Conservation (phyloP, 2,113 vertebrate species). For the Ptychochromis oligacanthus region DNA sequence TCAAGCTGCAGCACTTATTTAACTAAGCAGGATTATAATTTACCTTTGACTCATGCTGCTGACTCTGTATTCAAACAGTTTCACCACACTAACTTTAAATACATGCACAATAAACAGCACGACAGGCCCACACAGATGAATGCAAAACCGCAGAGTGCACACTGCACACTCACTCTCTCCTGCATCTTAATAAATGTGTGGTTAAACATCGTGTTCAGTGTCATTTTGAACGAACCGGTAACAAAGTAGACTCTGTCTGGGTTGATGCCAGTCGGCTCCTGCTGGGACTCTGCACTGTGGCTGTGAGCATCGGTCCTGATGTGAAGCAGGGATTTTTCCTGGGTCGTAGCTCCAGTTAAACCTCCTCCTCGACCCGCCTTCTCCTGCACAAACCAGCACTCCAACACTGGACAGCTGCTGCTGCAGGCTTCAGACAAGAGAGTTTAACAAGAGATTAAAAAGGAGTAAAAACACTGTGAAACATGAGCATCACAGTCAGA, state of each 20-base stretch:
- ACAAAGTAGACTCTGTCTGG: conserved; percentile 65
- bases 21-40: neutral
- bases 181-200: neutral
- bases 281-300: neutral
- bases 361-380: conserved; percentile 66
- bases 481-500: neutral
- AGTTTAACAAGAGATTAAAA: neutral
- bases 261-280: conserved; percentile 56
- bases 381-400: conserved; percentile 83
- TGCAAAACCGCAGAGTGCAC: neutral
- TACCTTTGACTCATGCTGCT: neutral
- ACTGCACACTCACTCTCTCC: neutral
- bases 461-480: rapidly evolving
- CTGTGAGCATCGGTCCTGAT: conserved; percentile 40
- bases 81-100: neutral
- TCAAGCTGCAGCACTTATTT: neutral
- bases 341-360: conserved; percentile 67
- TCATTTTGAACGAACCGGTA: conserved; percentile 60
- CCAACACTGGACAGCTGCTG: conserved; percentile 71
- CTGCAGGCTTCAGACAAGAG: conserved; percentile 37
- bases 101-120: neutral
- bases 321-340: conserved; percentile 75
- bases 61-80: neutral
- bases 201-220: neutral
- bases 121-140: neutral